Base-by-base conservation (phyloP, 2,888 invertebrate genomes). In the Pemphredon lugubris region DNA sequence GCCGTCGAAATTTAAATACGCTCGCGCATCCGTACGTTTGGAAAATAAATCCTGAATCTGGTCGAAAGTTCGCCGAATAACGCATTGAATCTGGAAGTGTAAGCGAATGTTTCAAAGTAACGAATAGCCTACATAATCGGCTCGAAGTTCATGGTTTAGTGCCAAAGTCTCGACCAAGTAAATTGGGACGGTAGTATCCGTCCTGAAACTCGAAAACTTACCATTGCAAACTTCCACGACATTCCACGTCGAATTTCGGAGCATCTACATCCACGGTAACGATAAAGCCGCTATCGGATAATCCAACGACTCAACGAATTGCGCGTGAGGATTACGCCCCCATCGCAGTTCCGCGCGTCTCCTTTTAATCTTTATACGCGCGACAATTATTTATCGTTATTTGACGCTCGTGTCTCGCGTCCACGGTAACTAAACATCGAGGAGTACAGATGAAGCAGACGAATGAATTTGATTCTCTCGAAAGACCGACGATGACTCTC, bases 131-230 rank as follows among this genome's bases (percentile, higher is more conserved):
- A 54, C 20, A 39, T 61, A 73, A 73, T 77, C 47, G 63, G 54
- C 32, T 61, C 20, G 14, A 66, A 73, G 53, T 77, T 69, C 42
- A 75, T 66, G 57, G 44, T 42, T 64, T 51, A 23, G 40, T 39
- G 23, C 18, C 44, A 13, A 60, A 73, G 69, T 69, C 44, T 65
- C 39, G 50, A 39, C 23, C 58, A 59, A 51, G 47, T 59, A 70
- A 77, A 73, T 77, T 73, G 70, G 58, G 26, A 58, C 51, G 34
- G 54, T 51, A 26, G 39, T 67, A 60, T 63, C 65, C 34, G 63
- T 50, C 39, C 9, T 16, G 37, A 16, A 73, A 66, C 58, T 71
- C 55, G 18, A 18, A 40, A 66, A 55, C 39, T 58, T 64, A 60
- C 44, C 30, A 57, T 60, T 69, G 26, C 51, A 39, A 69, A 50